phyloP scores from a whole-genome alignment of 2,797 vertebrate genomes.

The Galagoides demidoff region DNA sequence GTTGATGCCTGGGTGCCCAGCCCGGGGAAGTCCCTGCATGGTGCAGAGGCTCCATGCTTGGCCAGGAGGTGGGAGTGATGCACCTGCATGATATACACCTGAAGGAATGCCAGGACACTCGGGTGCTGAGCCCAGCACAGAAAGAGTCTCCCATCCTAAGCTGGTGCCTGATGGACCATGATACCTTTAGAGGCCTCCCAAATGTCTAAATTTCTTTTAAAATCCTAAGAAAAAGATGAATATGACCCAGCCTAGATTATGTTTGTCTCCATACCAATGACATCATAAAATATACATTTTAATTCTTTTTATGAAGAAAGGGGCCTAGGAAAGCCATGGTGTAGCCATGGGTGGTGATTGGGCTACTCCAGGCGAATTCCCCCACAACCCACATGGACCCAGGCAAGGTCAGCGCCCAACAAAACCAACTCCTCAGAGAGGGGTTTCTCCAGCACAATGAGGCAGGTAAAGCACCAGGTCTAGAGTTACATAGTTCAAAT shows the following conservation, averaged over 20 bases:
- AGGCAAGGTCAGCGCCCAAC: not conserved
- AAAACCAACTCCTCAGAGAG: not conserved
- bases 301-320: no score
- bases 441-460: not conserved
- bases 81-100: not conserved
- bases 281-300: not conserved
- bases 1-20: accelerated
- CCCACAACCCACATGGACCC: not conserved
- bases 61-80: not conserved
- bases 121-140: accelerated
- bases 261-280: not conserved
- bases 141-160: not conserved
- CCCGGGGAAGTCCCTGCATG: no score
- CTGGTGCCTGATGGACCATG: accelerated
- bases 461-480: accelerated
- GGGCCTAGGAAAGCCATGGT: not conserved
- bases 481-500: no score
- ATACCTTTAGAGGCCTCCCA: not conserved
- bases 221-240: not conserved
- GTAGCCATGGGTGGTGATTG: accelerated
- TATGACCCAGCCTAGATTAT: accelerated
- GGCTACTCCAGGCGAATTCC: accelerated
- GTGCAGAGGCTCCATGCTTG: not conserved
- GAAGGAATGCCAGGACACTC: no score
- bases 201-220: not conserved